These are phyloP conservation scores for Andricus grossulariae DNA, from an alignment of 1,140 invertebrate genomes.

Conservation along the genomic window DNA sequence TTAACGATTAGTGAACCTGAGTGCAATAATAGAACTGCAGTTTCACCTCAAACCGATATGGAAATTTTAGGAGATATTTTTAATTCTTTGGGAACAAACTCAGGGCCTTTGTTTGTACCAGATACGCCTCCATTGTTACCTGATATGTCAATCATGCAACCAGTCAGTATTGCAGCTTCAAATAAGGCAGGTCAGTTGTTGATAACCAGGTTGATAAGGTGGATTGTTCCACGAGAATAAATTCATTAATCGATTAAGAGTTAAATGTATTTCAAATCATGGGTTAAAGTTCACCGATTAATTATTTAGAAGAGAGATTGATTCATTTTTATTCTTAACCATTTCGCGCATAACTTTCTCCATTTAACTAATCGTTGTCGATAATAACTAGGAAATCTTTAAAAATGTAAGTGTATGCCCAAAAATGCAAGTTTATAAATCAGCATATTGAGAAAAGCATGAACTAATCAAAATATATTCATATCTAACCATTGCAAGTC, in stretches of 20 bases:
- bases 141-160: conserved; percentile 67
- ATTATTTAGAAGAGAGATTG: not conserved
- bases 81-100: conserved; percentile 70
- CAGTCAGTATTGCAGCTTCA: conserved; percentile 55
- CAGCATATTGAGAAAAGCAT: conserved; percentile 3
- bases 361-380: not conserved
- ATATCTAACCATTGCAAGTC: not conserved
- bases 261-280: too few species aligned
- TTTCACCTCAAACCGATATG: conserved; percentile 68
- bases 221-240: too few species aligned
- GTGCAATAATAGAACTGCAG: conserved; percentile 38
- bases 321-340: conserved; percentile 17
- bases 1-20: conserved; percentile 49
- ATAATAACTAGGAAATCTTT: not conserved
- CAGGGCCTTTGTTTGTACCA: conserved; percentile 67
- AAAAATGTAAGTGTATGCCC: not conserved
- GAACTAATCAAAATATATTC: conserved; percentile 10
- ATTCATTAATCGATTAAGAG: too few species aligned
- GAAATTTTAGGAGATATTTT: conserved; percentile 82
- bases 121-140: conserved; percentile 57
- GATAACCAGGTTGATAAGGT: not conserved
- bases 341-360: conserved; percentile 24
- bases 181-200: conserved; percentile 58
- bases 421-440: not conserved
- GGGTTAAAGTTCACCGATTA: not conserved